phyloP scores from a whole-genome alignment of 1,140 invertebrate genomes.

The Papilio glaucus region DNA sequence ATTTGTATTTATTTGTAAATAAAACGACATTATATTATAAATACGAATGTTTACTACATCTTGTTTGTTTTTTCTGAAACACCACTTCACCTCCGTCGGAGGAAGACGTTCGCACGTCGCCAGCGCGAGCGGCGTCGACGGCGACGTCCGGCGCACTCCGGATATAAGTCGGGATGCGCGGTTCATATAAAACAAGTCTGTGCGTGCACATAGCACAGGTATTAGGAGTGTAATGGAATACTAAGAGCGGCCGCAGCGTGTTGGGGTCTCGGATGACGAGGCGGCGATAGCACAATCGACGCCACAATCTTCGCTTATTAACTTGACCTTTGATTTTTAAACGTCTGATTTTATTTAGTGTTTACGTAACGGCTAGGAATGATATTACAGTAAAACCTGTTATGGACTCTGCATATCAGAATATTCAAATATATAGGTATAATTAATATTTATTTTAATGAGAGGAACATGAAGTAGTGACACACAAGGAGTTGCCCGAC shows the following conservation, averaged over 20 bases:
- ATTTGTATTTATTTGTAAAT: slow-evolving; percentile 84
- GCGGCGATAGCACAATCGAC: slow-evolving; percentile 29
- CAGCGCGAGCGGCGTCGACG: background rate
- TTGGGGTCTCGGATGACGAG: background rate
- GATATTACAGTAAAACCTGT: slow-evolving; percentile 17
- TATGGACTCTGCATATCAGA: slow-evolving; percentile 6
- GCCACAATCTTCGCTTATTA: slow-evolving; percentile 32
- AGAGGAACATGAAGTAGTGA: too few species aligned
- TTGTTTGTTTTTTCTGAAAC: slow-evolving; percentile 69
- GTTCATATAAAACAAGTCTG: slow-evolving; percentile 27
- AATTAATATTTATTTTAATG: too few species aligned
- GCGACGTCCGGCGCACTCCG: slow-evolving; percentile 12
- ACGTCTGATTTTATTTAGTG: slow-evolving; percentile 32
- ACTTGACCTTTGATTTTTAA: slow-evolving; percentile 38
- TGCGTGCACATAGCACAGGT: too few species aligned
- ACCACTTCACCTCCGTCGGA: slow-evolving; percentile 15
- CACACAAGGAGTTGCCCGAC: too few species aligned
- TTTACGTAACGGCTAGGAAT: slow-evolving; percentile 28
- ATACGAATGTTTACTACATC: slow-evolving; percentile 83
- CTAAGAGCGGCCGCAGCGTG: background rate
- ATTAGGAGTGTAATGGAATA: background rate
- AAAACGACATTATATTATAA: slow-evolving; percentile 83
- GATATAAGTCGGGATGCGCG: slow-evolving; percentile 18
- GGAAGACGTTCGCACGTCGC: slow-evolving; percentile 2
- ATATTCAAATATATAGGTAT: background rate